phyloP scores from a whole-genome alignment of 2,113 vertebrate species.

The Sakesphorus luctuosus region DNA sequence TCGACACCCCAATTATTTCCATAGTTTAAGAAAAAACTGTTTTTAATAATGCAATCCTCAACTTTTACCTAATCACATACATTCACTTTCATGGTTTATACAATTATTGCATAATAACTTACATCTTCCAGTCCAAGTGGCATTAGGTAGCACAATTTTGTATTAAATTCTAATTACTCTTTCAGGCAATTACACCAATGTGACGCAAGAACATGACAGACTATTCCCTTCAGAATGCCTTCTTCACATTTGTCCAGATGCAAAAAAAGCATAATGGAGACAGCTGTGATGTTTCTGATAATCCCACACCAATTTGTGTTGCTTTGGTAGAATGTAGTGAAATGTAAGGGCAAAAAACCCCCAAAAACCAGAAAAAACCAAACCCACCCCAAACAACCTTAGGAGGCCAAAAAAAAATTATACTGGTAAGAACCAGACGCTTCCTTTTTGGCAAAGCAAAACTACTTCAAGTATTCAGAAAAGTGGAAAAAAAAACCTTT shows the following conservation, averaged over 20 bases:
- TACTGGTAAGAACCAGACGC: neutral
- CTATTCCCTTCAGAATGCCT: neutral
- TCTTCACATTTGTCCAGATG: neutral
- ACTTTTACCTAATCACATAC: neutral
- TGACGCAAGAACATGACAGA: neutral
- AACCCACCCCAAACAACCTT: neutral
- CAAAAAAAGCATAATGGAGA: neutral
- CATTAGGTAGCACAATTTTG: neutral
- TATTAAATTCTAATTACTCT: neutral
- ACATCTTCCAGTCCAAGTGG: constrained; percentile 6
- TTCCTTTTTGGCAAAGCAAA: neutral
- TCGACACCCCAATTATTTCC: neutral
- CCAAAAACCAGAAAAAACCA: neutral
- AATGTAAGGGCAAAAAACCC: neutral
- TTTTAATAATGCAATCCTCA: constrained; percentile 24
- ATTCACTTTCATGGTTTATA: constrained; percentile 1
- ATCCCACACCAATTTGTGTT: neutral
- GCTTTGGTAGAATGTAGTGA: neutral
- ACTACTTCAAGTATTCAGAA: neutral
- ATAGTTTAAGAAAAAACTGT: neutral
- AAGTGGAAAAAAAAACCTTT: neutral
- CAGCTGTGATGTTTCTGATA: neutral
- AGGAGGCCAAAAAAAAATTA: neutral
- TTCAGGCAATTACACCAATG: neutral
- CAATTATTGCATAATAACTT: constrained; percentile 7